phyloP scores from a whole-genome alignment of 2,888 invertebrate genomes.

The Trissoscelio sp. region DNA sequence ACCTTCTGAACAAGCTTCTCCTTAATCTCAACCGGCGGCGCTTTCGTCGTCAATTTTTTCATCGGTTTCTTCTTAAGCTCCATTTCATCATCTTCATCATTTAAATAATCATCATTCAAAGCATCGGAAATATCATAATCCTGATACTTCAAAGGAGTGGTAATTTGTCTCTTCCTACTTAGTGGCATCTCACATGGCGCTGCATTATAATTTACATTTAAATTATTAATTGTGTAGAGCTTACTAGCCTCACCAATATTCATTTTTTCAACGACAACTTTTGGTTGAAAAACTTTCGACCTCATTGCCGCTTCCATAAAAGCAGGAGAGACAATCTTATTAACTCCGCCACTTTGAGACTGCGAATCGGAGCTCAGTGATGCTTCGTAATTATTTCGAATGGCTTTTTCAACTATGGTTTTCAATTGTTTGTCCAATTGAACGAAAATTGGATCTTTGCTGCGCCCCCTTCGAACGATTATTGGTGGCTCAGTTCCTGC shows the following conservation, averaged over 20 bases:
- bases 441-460: conserved; percentile 69
- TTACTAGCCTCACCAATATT: conserved; percentile 71
- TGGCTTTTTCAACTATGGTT: conserved; percentile 77
- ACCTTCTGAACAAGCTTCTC: neutral
- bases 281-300: conserved; percentile 79
- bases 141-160: conserved; percentile 73
- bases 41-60: too few species aligned
- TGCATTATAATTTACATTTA: neutral
- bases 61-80: conserved; percentile 21
- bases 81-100: too few species aligned
- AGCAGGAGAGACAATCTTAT: conserved; percentile 72
- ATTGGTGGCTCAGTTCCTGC: conserved; percentile 2
- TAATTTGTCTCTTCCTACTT: conserved; percentile 72
- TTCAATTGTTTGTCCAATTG: conserved; percentile 78
- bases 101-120: too few species aligned
- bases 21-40: neutral
- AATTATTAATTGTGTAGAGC: conserved; percentile 28
- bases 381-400: conserved; percentile 78
- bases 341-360: neutral
- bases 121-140: conserved; percentile 75
- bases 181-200: neutral
- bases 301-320: conserved; percentile 75
- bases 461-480: conserved; percentile 32
- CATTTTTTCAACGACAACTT: conserved; percentile 75
- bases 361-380: conserved; percentile 55